phyloP scores from a whole-genome alignment of 2,888 invertebrate species.

The Tiliacea citrago region DNA sequence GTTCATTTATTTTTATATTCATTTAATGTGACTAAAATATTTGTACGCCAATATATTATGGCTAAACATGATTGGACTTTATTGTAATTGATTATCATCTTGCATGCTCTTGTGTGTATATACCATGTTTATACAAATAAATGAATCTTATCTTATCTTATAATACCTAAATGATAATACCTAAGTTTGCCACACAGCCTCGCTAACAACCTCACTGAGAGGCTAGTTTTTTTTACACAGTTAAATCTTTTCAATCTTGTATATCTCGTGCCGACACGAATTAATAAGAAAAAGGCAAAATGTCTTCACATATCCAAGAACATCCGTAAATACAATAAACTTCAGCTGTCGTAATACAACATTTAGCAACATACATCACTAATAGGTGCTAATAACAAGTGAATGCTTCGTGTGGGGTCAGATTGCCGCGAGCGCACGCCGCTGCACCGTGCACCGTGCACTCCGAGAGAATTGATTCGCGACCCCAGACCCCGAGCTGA shows the following conservation, averaged over 20 bases:
- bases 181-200: too few species aligned
- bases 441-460: conserved; percentile 24
- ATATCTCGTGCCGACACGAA: not conserved
- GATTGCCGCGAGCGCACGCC: conserved; percentile 41
- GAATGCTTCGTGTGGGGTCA: conserved; percentile 51
- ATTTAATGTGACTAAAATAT: too few species aligned
- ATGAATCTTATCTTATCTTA: too few species aligned
- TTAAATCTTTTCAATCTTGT: not conserved
- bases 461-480: conserved; percentile 60
- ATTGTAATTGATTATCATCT: too few species aligned
- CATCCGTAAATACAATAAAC: not conserved
- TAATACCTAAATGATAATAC: too few species aligned
- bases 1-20: too few species aligned
- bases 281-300: too few species aligned
- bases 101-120: too few species aligned
- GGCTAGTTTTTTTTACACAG: not conserved
- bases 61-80: too few species aligned
- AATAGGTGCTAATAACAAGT: conserved; percentile 27
- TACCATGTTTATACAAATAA: too few species aligned
- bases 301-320: not conserved
- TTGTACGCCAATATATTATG: too few species aligned
- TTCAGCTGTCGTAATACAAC: conserved; percentile 9
- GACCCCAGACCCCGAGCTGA: conserved; percentile 23
- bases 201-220: not conserved
- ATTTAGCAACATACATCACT: conserved; percentile 18